Evolutionary conservation across 2,113 vertebrate species (phyloP).

Genomic region (Eptesicus fuscus): DNA sequence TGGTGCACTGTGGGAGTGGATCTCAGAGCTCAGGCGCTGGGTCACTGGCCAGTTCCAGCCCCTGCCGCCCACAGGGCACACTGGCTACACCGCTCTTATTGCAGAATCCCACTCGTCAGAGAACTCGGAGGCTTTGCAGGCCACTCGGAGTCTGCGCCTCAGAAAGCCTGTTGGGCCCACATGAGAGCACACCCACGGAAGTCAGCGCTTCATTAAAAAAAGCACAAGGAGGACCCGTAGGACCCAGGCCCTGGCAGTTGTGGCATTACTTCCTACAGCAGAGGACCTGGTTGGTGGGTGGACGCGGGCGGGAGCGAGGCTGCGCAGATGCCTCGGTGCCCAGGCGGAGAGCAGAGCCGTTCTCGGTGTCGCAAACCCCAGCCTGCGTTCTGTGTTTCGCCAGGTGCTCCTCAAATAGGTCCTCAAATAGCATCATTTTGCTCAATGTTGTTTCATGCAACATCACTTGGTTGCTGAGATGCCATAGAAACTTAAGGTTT

Average conservation of each 20-base stretch:
- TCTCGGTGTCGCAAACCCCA: background rate
- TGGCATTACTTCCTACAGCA: background rate
- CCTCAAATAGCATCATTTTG: background rate
- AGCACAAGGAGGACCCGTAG: background rate
- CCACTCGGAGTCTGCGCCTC: background rate
- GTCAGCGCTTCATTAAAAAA: background rate
- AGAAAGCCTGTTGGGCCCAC: background rate
- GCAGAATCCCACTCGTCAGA: background rate
- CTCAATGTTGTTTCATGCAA: background rate
- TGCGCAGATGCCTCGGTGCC: accelerated
- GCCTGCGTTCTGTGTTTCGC: background rate
- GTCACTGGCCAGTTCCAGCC: background rate
- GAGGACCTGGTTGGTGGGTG: background rate
- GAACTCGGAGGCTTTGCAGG: background rate
- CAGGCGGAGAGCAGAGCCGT: background rate
- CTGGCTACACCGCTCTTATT: background rate
- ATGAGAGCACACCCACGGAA: background rate
- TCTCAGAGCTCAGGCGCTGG: background rate
- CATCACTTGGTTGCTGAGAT: background rate
- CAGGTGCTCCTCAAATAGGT: background rate
- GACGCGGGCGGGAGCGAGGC: background rate
- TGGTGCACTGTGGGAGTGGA: background rate
- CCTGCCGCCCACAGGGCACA: background rate
- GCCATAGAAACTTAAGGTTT: background rate
- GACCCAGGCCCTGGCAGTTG: background rate